These are phyloP conservation scores for Actias luna DNA, from an alignment of 2,888 invertebrate genomes.

Conservation along the genomic window DNA sequence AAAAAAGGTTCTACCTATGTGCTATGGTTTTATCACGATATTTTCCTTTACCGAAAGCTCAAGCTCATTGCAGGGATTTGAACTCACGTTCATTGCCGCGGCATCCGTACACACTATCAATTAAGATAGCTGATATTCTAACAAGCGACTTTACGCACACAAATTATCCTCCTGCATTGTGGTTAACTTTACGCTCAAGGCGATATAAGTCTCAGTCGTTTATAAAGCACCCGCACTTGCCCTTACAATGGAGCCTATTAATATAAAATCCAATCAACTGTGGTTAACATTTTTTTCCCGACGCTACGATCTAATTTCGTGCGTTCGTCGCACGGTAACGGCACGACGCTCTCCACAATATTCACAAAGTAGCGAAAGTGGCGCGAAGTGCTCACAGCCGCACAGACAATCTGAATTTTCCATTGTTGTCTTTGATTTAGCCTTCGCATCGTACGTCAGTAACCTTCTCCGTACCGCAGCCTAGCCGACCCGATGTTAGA, in stretches of 20 bases:
- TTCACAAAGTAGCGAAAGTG: constrained; percentile 75
- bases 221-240: constrained; percentile 15
- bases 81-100: too few species aligned
- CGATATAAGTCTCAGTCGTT: constrained; percentile 17
- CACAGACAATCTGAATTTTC: constrained; percentile 64
- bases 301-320: constrained; percentile 65
- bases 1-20: too few species aligned
- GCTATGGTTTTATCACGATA: too few species aligned
- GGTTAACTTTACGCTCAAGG: neutral
- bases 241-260: constrained; percentile 23
- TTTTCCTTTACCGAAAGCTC: too few species aligned
- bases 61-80: neutral
- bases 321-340: constrained; percentile 43
- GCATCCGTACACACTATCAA: too few species aligned
- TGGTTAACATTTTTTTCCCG: constrained; percentile 40
- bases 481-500: neutral
- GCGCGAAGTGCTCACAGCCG: constrained; percentile 65
- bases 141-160: neutral
- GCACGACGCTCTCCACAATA: constrained; percentile 47
- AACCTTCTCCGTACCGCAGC: constrained; percentile 19
- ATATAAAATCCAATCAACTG: constrained; percentile 31
- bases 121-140: neutral
- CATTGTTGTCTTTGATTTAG: constrained; percentile 75
- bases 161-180: constrained; percentile 4
- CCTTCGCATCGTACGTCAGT: constrained; percentile 39